Evolutionary conservation across 2,888 invertebrate species (phyloP), one percentile per base, ranked within the genome.

Genomic region (Harpagoxenus sublaevis): DNA sequence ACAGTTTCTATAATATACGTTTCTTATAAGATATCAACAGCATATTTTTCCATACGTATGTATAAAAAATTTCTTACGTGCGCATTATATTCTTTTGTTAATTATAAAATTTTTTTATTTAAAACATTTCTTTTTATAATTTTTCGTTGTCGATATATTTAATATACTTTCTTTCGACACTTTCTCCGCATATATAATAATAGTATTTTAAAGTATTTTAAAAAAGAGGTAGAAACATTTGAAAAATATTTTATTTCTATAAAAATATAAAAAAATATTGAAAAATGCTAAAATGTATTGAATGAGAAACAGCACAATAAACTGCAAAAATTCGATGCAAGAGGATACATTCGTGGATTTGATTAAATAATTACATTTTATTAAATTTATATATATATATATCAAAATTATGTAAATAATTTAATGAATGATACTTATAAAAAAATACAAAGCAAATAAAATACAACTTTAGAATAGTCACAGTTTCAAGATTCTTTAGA

Each of bases 381-480:
- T 48, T 45, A n/a, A 74, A 45, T 28, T 42, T 60, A 6, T 39
- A 55, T 3, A 57, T n/a, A n/a, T 60, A 39, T 23, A 23, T 60
- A 39, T 57, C 8, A 60, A 74, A 74, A 31, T 62, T 53, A 74
- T 15, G 45, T 31, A 48, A 75, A 18, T n/a, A 45, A 0, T 35
- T 12, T 42, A 1, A 4, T 45, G 8, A 60, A 23, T 23, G 0
- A 23, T 23, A 23, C 23, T 23, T 23, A 23, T 23, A 23, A 23
- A 71, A 42, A 55, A 35, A n/a, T 45, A 9, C n/a, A 60, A 31
- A 2, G 8, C 31, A 23, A 62, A n/a, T 5, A 48, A 12, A 48
- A 48, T 28, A 70, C 2, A 48, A 2, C 10, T 51, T 51, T 51
- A 55, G 9, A 55, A 23, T 9, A 55, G 9, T 9, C n/a, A 53